These are phyloP conservation scores for Zaprionus gabonicus DNA, from an alignment of 1,140 invertebrate genomes.

Conservation along the genomic window DNA sequence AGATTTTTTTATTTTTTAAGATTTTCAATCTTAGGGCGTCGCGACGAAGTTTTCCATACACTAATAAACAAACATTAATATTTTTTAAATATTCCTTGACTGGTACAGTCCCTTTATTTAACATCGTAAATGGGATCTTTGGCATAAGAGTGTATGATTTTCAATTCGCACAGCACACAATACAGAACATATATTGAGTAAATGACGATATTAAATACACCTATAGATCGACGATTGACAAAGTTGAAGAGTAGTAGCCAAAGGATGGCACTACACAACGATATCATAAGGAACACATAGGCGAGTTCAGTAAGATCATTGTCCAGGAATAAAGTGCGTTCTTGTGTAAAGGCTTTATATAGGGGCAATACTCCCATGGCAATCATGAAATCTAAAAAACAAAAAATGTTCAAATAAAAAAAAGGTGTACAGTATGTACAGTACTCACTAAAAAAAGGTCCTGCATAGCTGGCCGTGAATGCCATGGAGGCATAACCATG, in stretches of 20 bases:
- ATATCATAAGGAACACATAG: constrained; percentile 22
- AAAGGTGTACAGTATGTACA: not conserved
- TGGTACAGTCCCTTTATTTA: not conserved
- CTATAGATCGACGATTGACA: constrained; percentile 12
- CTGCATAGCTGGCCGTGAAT: constrained; percentile 19
- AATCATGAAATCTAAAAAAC: constrained; percentile 7
- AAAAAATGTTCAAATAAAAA: not conserved
- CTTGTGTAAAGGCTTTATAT: not conserved
- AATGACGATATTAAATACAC: constrained; percentile 15
- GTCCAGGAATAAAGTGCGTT: not conserved
- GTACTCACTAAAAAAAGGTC: constrained; percentile 17
- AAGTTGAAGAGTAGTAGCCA: constrained; percentile 15
- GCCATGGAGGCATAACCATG: constrained; percentile 19
- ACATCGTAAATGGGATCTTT: not conserved
- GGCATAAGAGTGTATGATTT: constrained; percentile 16
- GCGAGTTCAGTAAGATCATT: not conserved
- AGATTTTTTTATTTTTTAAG: not conserved
- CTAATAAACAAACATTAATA: no score
- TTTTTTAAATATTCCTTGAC: no score
- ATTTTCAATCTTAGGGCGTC: not conserved
- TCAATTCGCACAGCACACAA: constrained; percentile 12
- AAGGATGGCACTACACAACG: not conserved
- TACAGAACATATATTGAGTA: not conserved
- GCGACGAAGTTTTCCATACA: no score
- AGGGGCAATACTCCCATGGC: not conserved